Conservation (phyloP, 2,797 vertebrate genomes). For the Sorex maritimensis region DNA sequence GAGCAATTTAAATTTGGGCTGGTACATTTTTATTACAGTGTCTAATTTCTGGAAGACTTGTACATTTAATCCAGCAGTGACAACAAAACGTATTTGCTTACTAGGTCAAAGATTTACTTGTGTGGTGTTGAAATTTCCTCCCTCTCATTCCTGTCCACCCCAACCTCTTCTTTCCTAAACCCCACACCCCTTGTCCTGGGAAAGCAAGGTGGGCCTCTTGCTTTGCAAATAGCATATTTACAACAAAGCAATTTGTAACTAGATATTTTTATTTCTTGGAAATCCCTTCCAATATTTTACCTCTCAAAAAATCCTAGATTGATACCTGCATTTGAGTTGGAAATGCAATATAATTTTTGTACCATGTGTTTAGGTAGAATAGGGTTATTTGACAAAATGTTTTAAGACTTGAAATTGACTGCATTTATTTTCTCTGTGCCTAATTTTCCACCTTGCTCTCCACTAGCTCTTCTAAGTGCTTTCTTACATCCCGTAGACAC, state of each 20-base stretch:
- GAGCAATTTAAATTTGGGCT: slow-evolving; percentile 87
- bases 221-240: slow-evolving; percentile 35
- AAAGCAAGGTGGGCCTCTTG: slow-evolving; percentile 70
- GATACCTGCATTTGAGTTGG: slow-evolving; percentile 59
- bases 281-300: slow-evolving; percentile 56
- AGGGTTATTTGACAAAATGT: slow-evolving; percentile 75
- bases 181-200: slow-evolving; percentile 61
- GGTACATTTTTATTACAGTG: slow-evolving; percentile 85
- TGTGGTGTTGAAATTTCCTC: slow-evolving; percentile 61
- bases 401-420: slow-evolving; percentile 52
- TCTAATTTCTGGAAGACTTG: slow-evolving; percentile 82
- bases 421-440: slow-evolving; percentile 54
- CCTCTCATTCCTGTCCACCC: not conserved
- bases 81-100: slow-evolving; percentile 79
- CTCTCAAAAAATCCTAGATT: slow-evolving; percentile 47
- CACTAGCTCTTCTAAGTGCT: not conserved
- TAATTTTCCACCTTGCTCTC: slow-evolving; percentile 42
- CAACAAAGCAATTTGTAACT: slow-evolving; percentile 57
- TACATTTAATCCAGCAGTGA: slow-evolving; percentile 72
- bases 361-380: slow-evolving; percentile 49
- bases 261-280: slow-evolving; percentile 31
- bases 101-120: slow-evolving; percentile 75
- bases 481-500: not conserved
- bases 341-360: slow-evolving; percentile 58
- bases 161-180: slow-evolving; percentile 5